A percentile compares a stretch with the other conserved stretches of the same genome.
These are phyloP conservation scores for Paradoxurus hermaphroditus DNA, from an alignment of 2,113 vertebrate genomes.

Conservation along the genomic window DNA sequence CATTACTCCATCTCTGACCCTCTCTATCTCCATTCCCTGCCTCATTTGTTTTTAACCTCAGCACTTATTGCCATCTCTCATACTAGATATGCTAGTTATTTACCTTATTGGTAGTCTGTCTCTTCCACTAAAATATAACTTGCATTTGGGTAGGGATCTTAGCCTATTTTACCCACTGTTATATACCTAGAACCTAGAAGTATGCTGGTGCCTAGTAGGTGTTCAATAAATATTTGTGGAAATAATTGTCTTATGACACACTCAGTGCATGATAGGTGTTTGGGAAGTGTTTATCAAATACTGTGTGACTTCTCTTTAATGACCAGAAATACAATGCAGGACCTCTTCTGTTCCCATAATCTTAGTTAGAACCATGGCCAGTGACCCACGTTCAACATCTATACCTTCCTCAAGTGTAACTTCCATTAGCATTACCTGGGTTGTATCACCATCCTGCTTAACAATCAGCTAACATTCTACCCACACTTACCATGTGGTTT, in stretches of 20 bases:
- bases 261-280: background rate
- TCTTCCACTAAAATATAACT: background rate
- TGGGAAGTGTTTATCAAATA: conserved; percentile 15
- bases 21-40: background rate
- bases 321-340: background rate
- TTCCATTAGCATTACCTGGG: background rate
- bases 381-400: background rate
- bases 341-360: background rate
- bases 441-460: background rate
- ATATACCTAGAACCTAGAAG: background rate
- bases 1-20: background rate
- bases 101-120: background rate
- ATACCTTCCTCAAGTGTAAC: background rate
- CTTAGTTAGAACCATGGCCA: background rate
- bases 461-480: background rate
- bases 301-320: background rate
- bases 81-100: background rate
- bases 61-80: background rate
- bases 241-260: background rate
- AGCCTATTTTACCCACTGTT: background rate
- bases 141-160: background rate
- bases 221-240: background rate
- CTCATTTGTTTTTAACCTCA: background rate
- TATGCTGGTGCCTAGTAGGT: background rate
- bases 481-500: background rate